These are phyloP conservation scores for Matsumyia berberina DNA, from an alignment of 2,888 invertebrate species.

Conservation along the genomic window DNA sequence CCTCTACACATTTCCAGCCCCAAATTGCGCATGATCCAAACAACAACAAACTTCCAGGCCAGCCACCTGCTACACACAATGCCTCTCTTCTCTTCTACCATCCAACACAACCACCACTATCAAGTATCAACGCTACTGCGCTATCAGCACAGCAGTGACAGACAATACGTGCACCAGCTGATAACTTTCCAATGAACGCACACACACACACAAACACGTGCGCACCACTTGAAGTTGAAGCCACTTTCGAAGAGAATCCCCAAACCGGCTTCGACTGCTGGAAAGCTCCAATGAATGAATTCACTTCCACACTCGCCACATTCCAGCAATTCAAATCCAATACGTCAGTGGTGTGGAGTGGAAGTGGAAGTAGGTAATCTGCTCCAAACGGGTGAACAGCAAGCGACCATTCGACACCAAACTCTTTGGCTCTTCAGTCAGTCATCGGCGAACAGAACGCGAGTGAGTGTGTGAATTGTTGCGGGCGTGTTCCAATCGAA, in stretches of 20 bases:
- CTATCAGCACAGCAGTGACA: conserved; percentile 26
- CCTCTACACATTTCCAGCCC: conserved; percentile 36
- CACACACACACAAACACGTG: too few species aligned
- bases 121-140: conserved; percentile 16
- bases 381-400: conserved; percentile 60
- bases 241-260: conserved; percentile 9
- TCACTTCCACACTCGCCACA: conserved; percentile 48
- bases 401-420: conserved; percentile 55
- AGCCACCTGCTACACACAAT: conserved; percentile 41
- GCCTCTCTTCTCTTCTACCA: conserved; percentile 10
- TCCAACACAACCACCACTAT: neutral
- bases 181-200: conserved; percentile 59
- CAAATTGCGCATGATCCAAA: conserved; percentile 68
- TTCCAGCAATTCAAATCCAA: conserved; percentile 59
- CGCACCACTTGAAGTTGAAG: neutral
- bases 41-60: conserved; percentile 68
- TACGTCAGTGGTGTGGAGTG: conserved; percentile 31
- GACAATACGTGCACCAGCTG: conserved; percentile 60
- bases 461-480: conserved; percentile 34
- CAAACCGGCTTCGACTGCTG: conserved; percentile 66
- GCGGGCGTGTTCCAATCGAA: conserved; percentile 52
- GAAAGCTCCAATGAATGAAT: conserved; percentile 65
- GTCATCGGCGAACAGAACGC: conserved; percentile 63
- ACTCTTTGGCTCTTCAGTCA: conserved; percentile 59
- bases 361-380: conserved; percentile 41